A percentile compares a stretch with the other conserved stretches of the same genome.
Conservation (phyloP, 2,797 vertebrate species). For the Oreochromis mossambicus region DNA sequence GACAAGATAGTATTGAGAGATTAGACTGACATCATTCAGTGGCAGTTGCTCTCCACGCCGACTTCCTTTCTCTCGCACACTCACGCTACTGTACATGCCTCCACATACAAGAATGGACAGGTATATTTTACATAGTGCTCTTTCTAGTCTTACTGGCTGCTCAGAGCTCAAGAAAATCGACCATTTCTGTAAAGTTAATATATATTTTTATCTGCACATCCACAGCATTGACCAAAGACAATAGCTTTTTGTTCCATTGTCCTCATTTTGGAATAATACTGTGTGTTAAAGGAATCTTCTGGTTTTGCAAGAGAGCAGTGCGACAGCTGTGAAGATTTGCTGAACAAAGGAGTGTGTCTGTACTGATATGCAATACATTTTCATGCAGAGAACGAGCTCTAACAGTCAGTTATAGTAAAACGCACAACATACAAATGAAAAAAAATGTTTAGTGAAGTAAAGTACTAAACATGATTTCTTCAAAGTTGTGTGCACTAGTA, state of each 20-base stretch:
- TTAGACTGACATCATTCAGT: constrained; percentile 74
- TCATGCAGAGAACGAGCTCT: constrained; percentile 24
- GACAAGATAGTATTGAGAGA: constrained; percentile 79
- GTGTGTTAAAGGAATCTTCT: not conserved
- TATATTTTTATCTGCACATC: not conserved
- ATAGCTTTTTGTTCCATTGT: not conserved
- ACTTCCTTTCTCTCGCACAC: constrained; percentile 31
- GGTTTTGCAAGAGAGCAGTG: constrained; percentile 35
- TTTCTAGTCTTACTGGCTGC: not conserved
- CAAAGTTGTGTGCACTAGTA: not conserved
- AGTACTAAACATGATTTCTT: not conserved
- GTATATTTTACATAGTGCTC: not conserved
- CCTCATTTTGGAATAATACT: not conserved
- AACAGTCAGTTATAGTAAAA: not conserved
- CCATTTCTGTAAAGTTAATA: not conserved
- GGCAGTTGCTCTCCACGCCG: constrained; percentile 46
- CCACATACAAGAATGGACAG: not conserved
- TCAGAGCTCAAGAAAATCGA: not conserved
- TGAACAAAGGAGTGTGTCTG: constrained; percentile 43
- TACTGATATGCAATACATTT: constrained; percentile 40
- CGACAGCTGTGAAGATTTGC: constrained; percentile 41
- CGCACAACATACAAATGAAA: not conserved
- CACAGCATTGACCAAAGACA: not conserved
- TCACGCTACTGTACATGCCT: not conserved
- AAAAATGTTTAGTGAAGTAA: not conserved